Evolutionary conservation across 2,797 vertebrate species (phyloP).

Genomic region (Chromis chromis): DNA sequence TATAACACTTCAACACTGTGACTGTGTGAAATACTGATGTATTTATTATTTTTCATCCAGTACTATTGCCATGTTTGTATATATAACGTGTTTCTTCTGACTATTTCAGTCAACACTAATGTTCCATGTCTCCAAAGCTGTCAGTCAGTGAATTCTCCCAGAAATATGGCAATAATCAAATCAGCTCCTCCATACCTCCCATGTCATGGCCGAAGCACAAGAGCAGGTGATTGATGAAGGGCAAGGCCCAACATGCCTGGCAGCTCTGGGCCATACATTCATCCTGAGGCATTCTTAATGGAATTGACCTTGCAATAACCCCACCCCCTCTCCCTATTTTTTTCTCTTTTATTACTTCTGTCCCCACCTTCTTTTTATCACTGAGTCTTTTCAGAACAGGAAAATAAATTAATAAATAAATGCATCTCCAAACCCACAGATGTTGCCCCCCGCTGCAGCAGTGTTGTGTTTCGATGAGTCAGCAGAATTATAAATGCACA

Average conservation of each 20-base stretch:
- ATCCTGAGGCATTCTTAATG: constrained; percentile 71
- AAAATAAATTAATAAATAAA: constrained; percentile 21
- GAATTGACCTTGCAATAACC: constrained; percentile 76
- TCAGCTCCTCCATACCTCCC: constrained; percentile 47
- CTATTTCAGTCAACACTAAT: background rate
- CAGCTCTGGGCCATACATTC: constrained; percentile 63
- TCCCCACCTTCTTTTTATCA: constrained; percentile 30
- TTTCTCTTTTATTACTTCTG: constrained; percentile 58
- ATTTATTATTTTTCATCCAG: background rate
- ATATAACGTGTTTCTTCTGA: background rate
- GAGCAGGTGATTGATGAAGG: constrained; percentile 74
- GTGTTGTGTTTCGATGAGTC: constrained; percentile 63
- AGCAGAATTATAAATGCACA: constrained; percentile 71
- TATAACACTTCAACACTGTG: background rate
- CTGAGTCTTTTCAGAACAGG: constrained; percentile 26
- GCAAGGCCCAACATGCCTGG: constrained; percentile 32
- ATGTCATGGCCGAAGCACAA: constrained; percentile 64
- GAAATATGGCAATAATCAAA: constrained; percentile 73
- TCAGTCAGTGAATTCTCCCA: constrained; percentile 47
- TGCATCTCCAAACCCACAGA: constrained; percentile 53
- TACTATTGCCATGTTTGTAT: background rate
- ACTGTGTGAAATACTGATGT: background rate
- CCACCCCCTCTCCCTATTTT: constrained; percentile 34
- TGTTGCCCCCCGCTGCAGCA: constrained; percentile 60
- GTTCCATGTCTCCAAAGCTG: constrained; percentile 37